Evolutionary conservation across 2,113 vertebrate species (phyloP), one percentile per base, ranked within the genome.

Genomic region (Pleuronectes platessa): DNA sequence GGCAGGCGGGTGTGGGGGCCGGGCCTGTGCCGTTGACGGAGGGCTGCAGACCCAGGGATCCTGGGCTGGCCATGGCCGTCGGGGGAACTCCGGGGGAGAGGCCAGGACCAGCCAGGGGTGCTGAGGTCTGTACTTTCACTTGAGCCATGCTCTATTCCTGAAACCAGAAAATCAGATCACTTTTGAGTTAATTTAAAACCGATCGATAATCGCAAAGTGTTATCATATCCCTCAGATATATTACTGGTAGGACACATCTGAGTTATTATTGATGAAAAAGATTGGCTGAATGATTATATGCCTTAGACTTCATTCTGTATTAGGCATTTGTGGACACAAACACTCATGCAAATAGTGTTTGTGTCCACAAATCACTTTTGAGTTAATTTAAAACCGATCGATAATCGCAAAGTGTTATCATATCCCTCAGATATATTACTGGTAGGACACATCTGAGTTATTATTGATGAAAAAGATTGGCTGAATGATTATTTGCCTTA

Each of bases 61-160:
- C 95, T 90, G 95, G 79, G 85, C 94, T 92, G 92, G 95, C 89
- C 92, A 95, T 93, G 90, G 95, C 92, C 61, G 92, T 81, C 78
- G 94, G 87, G 84, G 95, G 87, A 89, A 94, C 92, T 87, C 93
- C 87, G 68, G 96, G 91, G 74, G 95, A 92, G 90, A 95, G 93
- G 92, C 94, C 88, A 95, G 95, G 94, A 92, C 95, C 96, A 69
- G 95, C 92, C 83, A 96, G 91, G 92, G 94, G 94, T 74, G 95
- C 93, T 94, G 96, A 85, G 86, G 95, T 95, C 95, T 96, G 96
- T 95, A 96, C 95, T 95, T 96, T 97, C 90, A 97, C 95, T 96
- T 98, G 96, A 94, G 96, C 96, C 96, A 97, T 97, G 94, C 91
- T 94, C 94, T 95, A 89, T 94, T 92, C 92, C 95, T 97, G 90